These are phyloP conservation scores for Macrotrachela quadricornifera DNA, from an alignment of 1,140 invertebrate genomes.

Conservation along the genomic window DNA sequence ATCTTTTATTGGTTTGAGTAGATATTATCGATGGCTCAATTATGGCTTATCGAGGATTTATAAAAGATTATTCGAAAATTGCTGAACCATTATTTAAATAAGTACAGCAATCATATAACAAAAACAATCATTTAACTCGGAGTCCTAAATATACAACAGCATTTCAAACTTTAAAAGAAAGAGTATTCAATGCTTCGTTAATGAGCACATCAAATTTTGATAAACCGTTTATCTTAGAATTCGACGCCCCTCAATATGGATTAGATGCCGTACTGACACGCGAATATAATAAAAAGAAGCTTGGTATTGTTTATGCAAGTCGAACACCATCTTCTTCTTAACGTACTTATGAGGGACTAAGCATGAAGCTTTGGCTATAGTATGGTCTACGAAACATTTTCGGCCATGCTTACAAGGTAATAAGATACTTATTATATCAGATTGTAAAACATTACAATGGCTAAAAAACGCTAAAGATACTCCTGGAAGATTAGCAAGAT, in stretches of 20 bases:
- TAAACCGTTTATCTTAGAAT: background rate
- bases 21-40: slow-evolving; percentile 11
- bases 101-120: slow-evolving; percentile 6
- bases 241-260: background rate
- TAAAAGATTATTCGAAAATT: slow-evolving; percentile 8
- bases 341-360: background rate
- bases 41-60: no score
- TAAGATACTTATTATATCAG: background rate
- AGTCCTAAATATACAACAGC: no score
- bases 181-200: no score
- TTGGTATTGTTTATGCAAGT: background rate
- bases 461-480: background rate
- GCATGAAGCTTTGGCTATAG: background rate
- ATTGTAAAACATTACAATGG: background rate
- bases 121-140: no score
- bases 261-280: background rate
- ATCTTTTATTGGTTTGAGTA: slow-evolving; percentile 9
- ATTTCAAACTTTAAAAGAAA: no score
- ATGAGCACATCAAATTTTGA: background rate
- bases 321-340: background rate
- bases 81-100: slow-evolving; percentile 8
- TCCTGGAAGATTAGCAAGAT: background rate
- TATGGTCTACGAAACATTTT: background rate
- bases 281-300: background rate
- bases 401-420: background rate